phyloP scores from a whole-genome alignment of 1,140 invertebrate genomes.

The Eumeta japonica region DNA sequence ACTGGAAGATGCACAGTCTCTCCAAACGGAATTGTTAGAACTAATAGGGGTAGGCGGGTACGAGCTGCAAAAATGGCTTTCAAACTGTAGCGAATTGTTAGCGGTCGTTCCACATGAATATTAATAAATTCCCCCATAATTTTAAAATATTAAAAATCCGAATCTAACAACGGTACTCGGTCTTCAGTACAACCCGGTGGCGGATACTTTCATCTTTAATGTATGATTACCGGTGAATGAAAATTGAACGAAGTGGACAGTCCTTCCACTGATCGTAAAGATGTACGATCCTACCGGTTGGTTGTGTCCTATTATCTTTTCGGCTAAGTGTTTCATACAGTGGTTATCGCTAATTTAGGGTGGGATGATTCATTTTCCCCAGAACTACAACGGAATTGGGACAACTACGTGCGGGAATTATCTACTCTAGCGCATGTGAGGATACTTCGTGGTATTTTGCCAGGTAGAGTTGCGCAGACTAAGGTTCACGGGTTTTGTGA shows the following conservation, averaged over 20 bases:
- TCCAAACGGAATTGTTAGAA: constrained; percentile 4
- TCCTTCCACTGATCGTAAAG: not conserved
- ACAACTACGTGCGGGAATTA: not conserved
- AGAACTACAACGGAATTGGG: not conserved
- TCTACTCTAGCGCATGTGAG: not conserved
- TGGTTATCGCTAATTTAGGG: not conserved
- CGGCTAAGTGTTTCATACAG: not conserved
- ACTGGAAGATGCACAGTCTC: constrained; percentile 1
- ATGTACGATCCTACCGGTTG: not conserved
- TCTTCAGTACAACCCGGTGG: not conserved
- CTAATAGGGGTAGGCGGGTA: constrained; percentile 9
- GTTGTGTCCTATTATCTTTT: not conserved
- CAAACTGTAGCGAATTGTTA: constrained; percentile 4
- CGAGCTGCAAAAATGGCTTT: constrained; percentile 12
- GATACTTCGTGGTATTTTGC: not conserved
- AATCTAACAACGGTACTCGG: not conserved
- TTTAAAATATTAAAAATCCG: constrained; percentile 1
- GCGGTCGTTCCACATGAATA: constrained; percentile 8
- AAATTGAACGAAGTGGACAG: not conserved
- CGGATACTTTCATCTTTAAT: not conserved
- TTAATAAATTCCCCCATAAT: not conserved
- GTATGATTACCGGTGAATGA: not conserved
- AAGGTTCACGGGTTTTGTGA: not conserved
- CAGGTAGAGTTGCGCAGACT: not conserved
- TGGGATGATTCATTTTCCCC: not conserved